These are phyloP conservation scores for Elachura formosa DNA, from an alignment of 2,113 vertebrate genomes.

Conservation along the genomic window DNA sequence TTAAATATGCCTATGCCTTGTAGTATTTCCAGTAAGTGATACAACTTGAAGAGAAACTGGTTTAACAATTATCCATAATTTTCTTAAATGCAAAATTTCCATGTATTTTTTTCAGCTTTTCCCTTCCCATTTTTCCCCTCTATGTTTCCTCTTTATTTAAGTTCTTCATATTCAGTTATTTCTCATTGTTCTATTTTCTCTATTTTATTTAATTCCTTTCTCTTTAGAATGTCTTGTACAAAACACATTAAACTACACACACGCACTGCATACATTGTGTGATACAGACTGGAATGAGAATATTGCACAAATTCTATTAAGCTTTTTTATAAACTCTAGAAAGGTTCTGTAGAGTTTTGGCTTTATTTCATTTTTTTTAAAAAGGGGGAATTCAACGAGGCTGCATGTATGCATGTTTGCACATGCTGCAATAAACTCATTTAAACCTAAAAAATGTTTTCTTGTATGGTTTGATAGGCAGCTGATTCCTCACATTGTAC, in stretches of 20 bases:
- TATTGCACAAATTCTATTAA: background rate
- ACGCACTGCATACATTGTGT: background rate
- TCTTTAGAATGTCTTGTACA: background rate
- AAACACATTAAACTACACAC: background rate
- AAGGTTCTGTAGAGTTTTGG: rapidly evolving
- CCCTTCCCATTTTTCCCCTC: background rate
- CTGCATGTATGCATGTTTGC: background rate
- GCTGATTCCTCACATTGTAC: background rate
- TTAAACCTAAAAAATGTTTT: background rate
- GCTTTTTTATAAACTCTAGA: background rate
- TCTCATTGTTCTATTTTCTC: background rate
- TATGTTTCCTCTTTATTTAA: background rate
- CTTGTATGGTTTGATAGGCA: background rate
- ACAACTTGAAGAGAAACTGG: background rate
- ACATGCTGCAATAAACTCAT: background rate
- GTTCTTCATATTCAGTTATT: background rate
- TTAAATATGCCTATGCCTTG: background rate
- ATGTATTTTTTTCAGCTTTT: background rate
- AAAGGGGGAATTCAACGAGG: background rate
- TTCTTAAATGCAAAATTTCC: background rate
- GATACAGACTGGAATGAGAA: background rate
- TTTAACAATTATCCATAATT: background rate
- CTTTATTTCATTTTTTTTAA: background rate
- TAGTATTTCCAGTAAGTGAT: background rate
- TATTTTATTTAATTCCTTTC: background rate